These are phyloP conservation scores for Phainopepla nitens DNA, from an alignment of 2,113 vertebrate genomes.

Conservation along the genomic window DNA sequence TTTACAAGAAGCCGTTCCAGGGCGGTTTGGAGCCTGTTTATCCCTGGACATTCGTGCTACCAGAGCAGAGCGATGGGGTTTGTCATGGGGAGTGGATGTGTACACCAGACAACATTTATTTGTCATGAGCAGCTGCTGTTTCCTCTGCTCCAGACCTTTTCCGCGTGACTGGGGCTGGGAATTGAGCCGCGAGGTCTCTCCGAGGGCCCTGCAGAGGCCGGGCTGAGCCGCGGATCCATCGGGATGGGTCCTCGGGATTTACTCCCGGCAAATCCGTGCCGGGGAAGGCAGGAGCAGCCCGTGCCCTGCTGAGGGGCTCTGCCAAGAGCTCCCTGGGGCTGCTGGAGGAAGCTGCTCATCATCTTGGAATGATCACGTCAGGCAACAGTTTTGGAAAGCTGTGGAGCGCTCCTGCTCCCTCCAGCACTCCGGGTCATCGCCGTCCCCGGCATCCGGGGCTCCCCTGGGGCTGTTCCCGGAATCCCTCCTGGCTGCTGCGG, in stretches of 20 bases:
- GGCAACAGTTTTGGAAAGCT: not conserved
- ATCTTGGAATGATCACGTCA: not conserved
- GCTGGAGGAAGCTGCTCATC: not conserved
- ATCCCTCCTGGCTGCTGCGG: not conserved
- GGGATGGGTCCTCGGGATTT: not conserved
- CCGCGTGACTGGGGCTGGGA: not conserved
- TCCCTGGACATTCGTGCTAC: not conserved
- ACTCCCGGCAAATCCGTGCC: not conserved
- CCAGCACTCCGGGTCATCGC: accelerated
- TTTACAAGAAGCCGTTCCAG: constrained; percentile 36
- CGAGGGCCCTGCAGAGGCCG: accelerated
- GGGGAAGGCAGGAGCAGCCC: not conserved
- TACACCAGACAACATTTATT: not conserved
- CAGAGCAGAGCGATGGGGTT: not conserved
- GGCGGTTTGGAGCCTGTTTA: constrained; percentile 17
- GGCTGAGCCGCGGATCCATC: accelerated
- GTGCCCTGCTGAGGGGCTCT: not conserved
- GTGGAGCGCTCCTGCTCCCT: not conserved
- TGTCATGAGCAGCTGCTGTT: constrained; percentile 3
- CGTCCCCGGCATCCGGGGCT: not conserved
- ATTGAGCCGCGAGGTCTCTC: not conserved
- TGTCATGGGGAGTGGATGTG: not conserved
- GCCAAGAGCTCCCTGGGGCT: not conserved
- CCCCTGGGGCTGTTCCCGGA: not conserved
- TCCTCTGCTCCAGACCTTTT: not conserved